phyloP scores from a whole-genome alignment of 1,140 invertebrate genomes.

The Trachelipus rathkii region DNA sequence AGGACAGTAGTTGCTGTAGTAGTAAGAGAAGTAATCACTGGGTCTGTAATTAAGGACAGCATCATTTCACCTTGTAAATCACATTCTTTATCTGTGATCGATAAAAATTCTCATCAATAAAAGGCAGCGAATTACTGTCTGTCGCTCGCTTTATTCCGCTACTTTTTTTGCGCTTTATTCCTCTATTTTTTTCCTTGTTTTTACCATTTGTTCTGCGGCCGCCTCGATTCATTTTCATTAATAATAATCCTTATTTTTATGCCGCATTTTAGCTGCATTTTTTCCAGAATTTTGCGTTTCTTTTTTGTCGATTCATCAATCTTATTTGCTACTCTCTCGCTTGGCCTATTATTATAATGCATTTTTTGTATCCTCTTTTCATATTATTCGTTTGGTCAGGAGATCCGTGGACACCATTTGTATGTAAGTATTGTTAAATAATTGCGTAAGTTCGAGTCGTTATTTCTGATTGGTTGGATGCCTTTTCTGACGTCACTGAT shows the following conservation, averaged over 20 bases:
- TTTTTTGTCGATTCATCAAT: neutral
- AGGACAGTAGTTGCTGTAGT: too few relatives aligned
- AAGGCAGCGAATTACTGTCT: neutral
- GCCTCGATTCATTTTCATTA: conserved; percentile 10
- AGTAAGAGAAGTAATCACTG: too few relatives aligned
- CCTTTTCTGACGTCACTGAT: neutral
- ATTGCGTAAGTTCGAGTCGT: neutral
- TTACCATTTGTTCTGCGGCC: conserved; percentile 8
- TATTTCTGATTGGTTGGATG: neutral
- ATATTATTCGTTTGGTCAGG: neutral
- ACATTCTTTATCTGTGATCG: neutral
- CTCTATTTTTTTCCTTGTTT: neutral
- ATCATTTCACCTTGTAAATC: neutral
- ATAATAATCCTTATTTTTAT: conserved; percentile 14
- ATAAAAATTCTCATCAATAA: neutral
- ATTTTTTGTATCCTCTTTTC: neutral
- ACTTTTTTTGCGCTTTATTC: neutral
- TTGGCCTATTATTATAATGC: neutral
- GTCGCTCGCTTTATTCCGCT: neutral
- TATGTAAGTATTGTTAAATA: neutral
- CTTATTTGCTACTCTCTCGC: neutral
- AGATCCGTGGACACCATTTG: neutral
- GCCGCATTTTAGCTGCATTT: neutral
- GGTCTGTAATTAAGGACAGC: neutral
- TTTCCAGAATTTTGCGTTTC: neutral